A percentile compares a stretch with the other conserved stretches of the same genome.
These are phyloP conservation scores for Nasonia giraulti DNA, from an alignment of 1,140 invertebrate genomes.

Conservation along the genomic window DNA sequence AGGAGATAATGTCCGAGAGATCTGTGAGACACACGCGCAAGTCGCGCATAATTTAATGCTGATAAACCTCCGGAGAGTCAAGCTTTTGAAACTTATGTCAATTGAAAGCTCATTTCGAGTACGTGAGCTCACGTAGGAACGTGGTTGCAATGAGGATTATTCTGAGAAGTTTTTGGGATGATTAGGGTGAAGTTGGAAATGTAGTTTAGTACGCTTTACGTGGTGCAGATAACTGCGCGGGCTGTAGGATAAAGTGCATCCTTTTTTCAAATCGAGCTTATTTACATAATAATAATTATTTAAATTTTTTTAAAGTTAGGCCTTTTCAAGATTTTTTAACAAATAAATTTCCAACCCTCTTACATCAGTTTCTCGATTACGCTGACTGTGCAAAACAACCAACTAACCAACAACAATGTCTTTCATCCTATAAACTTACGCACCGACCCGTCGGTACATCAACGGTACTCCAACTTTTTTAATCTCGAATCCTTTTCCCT, in stretches of 20 bases:
- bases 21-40: not conserved
- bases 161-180: not conserved
- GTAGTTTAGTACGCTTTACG: not conserved
- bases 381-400: no score
- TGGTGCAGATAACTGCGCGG: no score
- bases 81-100: not conserved
- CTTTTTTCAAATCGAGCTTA: no score
- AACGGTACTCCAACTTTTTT: not conserved
- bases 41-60: not conserved
- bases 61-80: not conserved
- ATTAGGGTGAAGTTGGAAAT: not conserved
- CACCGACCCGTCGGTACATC: not conserved
- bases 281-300: no score
- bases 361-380: no score
- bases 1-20: slow-evolving; percentile 20
- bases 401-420: not conserved
- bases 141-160: not conserved
- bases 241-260: no score
- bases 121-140: not conserved
- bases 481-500: not conserved
- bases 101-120: slow-evolving; percentile 15
- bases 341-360: no score
- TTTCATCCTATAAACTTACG: not conserved
- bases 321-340: no score
- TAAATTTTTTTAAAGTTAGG: no score